Percentiles rank a stretch among this genome's conserved stretches.
Evolutionary conservation across 2,113 vertebrate genomes (phyloP).

Genomic region (Hippocampus barbouri): DNA sequence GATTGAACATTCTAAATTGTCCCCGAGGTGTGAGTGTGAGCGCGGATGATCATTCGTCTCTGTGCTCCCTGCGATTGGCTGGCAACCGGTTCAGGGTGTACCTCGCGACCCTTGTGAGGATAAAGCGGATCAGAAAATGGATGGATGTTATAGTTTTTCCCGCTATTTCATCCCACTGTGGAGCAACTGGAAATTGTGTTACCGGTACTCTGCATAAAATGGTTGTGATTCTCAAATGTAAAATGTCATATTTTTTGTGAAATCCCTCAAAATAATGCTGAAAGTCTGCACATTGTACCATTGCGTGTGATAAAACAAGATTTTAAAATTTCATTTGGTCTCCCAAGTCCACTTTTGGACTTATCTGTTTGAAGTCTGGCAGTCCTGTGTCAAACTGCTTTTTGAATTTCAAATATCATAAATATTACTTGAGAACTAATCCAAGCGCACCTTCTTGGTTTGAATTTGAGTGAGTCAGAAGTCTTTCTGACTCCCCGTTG

Average conservation of each 20-base stretch:
- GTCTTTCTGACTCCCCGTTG: neutral
- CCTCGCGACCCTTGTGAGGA: too few species aligned
- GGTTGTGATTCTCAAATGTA: too few species aligned
- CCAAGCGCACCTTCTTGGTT: neutral
- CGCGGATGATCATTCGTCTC: too few species aligned
- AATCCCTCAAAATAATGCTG: neutral
- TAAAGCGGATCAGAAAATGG: too few species aligned
- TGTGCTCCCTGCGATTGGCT: too few species aligned
- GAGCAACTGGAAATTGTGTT: too few species aligned
- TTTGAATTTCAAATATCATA: neutral
- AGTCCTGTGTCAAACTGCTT: neutral
- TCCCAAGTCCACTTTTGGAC: neutral
- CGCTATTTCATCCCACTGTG: too few species aligned
- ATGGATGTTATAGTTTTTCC: too few species aligned
- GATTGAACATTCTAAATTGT: too few species aligned
- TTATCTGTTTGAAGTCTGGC: neutral
- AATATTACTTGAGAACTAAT: neutral
- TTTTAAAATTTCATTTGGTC: neutral
- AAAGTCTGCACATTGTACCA: neutral
- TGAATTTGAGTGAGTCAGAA: neutral
- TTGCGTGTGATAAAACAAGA: neutral
- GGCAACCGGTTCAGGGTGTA: too few species aligned
- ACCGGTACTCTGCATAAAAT: too few species aligned
- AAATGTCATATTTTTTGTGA: neutral
- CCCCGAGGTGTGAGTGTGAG: too few species aligned